Percentiles rank a stretch among this genome's conserved stretches.
Evolutionary conservation across 2,797 vertebrate species (phyloP).

Genomic region (Simalia tracyae): DNA sequence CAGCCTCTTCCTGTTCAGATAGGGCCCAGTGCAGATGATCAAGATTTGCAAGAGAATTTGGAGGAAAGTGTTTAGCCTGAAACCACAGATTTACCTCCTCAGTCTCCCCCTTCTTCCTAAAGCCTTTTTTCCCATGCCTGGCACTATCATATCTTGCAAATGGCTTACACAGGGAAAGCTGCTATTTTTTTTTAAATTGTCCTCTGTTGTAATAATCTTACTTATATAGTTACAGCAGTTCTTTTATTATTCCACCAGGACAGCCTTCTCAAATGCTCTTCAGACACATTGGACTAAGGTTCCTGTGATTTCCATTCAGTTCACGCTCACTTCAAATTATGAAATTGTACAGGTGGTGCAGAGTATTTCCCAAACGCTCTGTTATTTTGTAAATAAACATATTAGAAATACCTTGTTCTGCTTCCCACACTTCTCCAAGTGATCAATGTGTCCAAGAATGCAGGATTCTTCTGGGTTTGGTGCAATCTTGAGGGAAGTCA

Average conservation of each 20-base stretch:
- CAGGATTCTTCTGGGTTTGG: not conserved
- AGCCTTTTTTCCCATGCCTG: not conserved
- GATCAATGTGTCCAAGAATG: not conserved
- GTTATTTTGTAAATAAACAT: not conserved
- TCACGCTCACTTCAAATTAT: not conserved
- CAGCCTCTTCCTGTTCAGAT: not conserved
- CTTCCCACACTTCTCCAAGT: not conserved
- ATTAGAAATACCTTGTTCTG: not conserved
- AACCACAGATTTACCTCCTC: not conserved
- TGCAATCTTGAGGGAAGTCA: not conserved
- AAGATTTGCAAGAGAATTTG: not conserved
- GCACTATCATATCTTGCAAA: not conserved
- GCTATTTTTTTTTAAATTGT: not conserved
- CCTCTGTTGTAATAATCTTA: not conserved
- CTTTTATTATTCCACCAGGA: not conserved
- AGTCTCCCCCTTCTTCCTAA: not conserved
- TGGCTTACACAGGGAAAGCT: not conserved
- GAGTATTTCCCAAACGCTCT: not conserved
- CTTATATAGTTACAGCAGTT: not conserved
- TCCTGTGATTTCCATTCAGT: not conserved
- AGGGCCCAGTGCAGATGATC: not conserved
- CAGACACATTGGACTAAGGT: not conserved
- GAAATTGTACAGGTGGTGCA: not conserved
- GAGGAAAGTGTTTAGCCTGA: not conserved
- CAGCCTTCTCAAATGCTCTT: not conserved